Evolutionary conservation across 2,888 invertebrate species (phyloP), one percentile per base, ranked within the genome.

Genomic region (Drosophila borealis): DNA sequence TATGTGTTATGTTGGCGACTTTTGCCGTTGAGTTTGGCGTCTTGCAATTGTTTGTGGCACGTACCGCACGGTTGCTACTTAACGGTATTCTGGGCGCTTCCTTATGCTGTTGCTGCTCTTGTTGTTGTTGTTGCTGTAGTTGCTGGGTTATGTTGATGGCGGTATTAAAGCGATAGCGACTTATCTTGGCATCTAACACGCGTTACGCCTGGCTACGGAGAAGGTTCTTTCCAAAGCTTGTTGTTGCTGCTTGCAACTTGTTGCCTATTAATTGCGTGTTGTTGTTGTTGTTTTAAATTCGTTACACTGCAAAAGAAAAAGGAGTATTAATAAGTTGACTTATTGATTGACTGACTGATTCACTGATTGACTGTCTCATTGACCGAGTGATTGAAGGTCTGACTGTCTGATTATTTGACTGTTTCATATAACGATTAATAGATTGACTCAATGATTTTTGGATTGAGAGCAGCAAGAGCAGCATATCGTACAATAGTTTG

Each of bases 1-100:
- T 86, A 81, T 88, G 89, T 87, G 85, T 88, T 88, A 86, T 86
- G 87, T 86, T 86, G 89, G 81, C 89, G 89, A 86, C 81, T 84
- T 86, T 88, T 78, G 84, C 88, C 39, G 84, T 88, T 70, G 84
- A 88, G 61, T 87, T 88, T 81, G 88, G 88, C 88, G 88, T 86
- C 67, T 87, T 85, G 88, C 75, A 79, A 70, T 81, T 55, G 42
- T 79, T 79, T 11, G 60, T 36, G 45, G 45, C 70, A 49, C 39
- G 57, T 64, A 70, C 59, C 33, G 45, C 67, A 39, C 55, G 54
- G 48, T 19, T 21, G n/a, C 44, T 37, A 17, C 4, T 36, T 33
- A 76, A 57, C 49, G 56, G 61, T 67, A 76, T 59, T 49, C 33
- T 44, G 44, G 39, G 21, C 41, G 39, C 41, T 42, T 50, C 53